A percentile compares a stretch with the other conserved stretches of the same genome.
Evolutionary conservation across 2,113 vertebrate species (phyloP).

Genomic region (Myrmecobius fasciatus): DNA sequence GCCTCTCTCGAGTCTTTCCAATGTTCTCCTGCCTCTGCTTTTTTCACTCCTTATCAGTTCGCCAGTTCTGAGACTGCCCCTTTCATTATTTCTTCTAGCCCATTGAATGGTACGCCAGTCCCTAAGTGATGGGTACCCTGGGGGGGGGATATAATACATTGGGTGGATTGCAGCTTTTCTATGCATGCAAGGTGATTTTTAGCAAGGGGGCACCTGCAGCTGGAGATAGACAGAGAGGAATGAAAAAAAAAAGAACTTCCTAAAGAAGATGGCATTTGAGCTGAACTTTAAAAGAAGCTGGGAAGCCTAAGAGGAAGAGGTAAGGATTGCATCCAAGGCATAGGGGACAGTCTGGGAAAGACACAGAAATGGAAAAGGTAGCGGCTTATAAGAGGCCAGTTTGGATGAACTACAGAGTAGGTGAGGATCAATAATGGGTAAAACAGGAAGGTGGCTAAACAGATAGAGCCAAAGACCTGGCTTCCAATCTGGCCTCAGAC

Average conservation of each 20-base stretch:
- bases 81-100: not conserved
- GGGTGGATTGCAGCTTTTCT: not conserved
- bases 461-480: too few relatives aligned
- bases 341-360: too few relatives aligned
- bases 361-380: too few relatives aligned
- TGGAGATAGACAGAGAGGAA: not conserved
- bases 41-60: not conserved
- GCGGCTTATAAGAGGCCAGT: too few relatives aligned
- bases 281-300: too few relatives aligned
- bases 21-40: not conserved
- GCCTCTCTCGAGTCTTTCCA: not conserved
- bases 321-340: too few relatives aligned
- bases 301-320: too few relatives aligned
- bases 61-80: not conserved
- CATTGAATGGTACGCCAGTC: not conserved
- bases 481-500: too few relatives aligned
- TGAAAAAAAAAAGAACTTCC: not conserved
- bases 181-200: not conserved
- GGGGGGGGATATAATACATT: not conserved
- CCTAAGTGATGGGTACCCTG: not conserved
- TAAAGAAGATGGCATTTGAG: too few relatives aligned
- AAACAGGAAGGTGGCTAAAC: too few relatives aligned
- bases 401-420: too few relatives aligned
- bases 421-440: too few relatives aligned
- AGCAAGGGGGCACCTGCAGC: not conserved